A percentile compares a stretch with the other conserved stretches of the same genome.
phyloP scores from a whole-genome alignment of 64 coral and sea anemone genomes.

The Dendrophyllia cribrosa region DNA sequence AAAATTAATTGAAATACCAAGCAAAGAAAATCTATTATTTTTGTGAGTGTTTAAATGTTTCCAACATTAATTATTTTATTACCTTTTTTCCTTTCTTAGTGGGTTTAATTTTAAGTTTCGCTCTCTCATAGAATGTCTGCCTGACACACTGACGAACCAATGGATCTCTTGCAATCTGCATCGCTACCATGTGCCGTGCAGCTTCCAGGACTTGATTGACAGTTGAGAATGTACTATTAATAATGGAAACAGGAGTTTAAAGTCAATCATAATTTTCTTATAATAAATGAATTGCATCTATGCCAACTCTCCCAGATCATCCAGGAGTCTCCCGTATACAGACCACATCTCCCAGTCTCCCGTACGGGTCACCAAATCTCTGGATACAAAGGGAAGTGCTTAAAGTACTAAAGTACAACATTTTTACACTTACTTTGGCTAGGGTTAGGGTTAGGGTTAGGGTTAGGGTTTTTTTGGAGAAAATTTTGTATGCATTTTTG shows the following conservation, averaged over 20 bases:
- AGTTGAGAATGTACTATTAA: conserved; percentile 83
- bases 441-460: too few species aligned
- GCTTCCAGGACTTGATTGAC: conserved; percentile 93
- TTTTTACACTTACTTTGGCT: too few species aligned
- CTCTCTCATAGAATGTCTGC: conserved; percentile 94
- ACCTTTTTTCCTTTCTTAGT: conserved; percentile 99
- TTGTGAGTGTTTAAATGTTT: background rate
- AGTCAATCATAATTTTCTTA: conserved; percentile 3
- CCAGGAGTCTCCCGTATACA: too few species aligned
- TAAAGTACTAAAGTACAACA: too few species aligned
- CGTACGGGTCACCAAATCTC: too few species aligned
- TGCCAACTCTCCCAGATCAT: too few species aligned
- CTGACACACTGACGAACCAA: conserved; percentile 96
- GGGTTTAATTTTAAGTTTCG: conserved; percentile 88
- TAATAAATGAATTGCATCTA: background rate
- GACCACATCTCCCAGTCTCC: too few species aligned
- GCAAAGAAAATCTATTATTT: too few species aligned
- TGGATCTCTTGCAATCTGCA: conserved; percentile 98
- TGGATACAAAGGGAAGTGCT: too few species aligned
- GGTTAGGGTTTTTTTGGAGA: too few species aligned
- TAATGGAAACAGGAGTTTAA: background rate
- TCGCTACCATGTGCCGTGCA: conserved; percentile 94
- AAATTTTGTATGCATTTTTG: too few species aligned
- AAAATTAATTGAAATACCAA: too few species aligned
- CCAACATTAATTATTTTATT: background rate